A percentile compares a stretch with the other conserved stretches of the same genome.
Evolutionary conservation across 2,888 invertebrate genomes (phyloP).

Genomic region (Eilema depressum): DNA sequence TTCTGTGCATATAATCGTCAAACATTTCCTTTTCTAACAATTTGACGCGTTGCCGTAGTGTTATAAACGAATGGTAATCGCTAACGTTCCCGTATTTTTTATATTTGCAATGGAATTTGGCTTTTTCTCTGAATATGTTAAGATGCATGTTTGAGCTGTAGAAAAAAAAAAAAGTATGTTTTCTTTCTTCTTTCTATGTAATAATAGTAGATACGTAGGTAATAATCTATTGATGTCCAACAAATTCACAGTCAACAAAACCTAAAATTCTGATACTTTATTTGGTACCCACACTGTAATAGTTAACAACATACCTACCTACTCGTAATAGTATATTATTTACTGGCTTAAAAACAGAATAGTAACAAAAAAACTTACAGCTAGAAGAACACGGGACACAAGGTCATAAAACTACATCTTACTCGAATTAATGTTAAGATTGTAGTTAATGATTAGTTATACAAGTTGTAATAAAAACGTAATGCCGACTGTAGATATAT

Average conservation of each 20-base stretch:
- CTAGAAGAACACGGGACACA: conserved; percentile 15
- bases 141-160: no score
- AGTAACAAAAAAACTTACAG: conserved; percentile 11
- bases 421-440: conserved; percentile 21
- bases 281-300: background rate
- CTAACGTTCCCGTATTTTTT: no score
- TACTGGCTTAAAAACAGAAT: background rate
- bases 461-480: conserved; percentile 24
- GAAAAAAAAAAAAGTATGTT: no score
- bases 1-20: no score
- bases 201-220: background rate
- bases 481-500: conserved; percentile 2
- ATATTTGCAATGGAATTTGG: no score
- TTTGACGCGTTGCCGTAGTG: no score
- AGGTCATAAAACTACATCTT: conserved; percentile 37
- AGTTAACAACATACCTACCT: background rate
- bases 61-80: no score
- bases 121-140: no score
- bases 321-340: background rate
- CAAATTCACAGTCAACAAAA: background rate
- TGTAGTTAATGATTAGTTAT: conserved; percentile 17
- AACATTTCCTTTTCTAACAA: no score
- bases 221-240: background rate
- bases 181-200: no score
- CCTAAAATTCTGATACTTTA: background rate